Percentiles rank a stretch among this genome's conserved stretches.
These are phyloP conservation scores for Lanius ludovicianus DNA, from an alignment of 2,113 vertebrate species.

Conservation along the genomic window DNA sequence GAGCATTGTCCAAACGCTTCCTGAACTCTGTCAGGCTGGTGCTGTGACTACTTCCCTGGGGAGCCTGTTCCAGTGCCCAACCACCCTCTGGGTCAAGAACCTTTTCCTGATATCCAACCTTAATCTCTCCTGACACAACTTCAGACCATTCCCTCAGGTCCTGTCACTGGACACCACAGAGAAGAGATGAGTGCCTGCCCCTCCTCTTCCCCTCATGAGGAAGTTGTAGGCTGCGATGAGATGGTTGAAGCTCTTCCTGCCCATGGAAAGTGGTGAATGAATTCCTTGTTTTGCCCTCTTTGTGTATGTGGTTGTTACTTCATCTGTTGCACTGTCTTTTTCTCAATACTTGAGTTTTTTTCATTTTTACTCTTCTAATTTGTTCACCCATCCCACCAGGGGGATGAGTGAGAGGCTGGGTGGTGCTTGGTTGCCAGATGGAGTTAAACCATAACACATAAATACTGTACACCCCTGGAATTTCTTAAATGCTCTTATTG, in stretches of 20 bases:
- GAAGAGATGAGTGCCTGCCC: not conserved
- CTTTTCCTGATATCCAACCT: not conserved
- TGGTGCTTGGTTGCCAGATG: not conserved
- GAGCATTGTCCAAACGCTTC: not conserved
- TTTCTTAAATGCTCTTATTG: not conserved
- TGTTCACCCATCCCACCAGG: not conserved
- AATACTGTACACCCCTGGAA: not conserved
- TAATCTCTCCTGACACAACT: not conserved
- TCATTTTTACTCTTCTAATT: not conserved
- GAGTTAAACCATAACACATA: not conserved
- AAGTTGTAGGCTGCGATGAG: not conserved
- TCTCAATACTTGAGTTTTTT: not conserved
- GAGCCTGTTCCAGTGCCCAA: not conserved
- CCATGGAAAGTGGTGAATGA: not conserved
- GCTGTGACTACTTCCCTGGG: not conserved
- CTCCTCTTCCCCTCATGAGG: not conserved
- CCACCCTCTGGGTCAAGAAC: not conserved
- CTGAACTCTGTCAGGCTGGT: not conserved
- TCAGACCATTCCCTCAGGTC: not conserved
- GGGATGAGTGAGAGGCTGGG: not conserved
- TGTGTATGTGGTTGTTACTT: fast-evolving
- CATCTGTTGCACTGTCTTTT: not conserved
- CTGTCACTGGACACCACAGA: not conserved
- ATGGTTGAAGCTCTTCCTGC: not conserved
- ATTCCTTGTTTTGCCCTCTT: not conserved